Evolutionary conservation across 2,888 invertebrate genomes (phyloP), one percentile per base, ranked within the genome.

Genomic region (Catonia carolina): DNA sequence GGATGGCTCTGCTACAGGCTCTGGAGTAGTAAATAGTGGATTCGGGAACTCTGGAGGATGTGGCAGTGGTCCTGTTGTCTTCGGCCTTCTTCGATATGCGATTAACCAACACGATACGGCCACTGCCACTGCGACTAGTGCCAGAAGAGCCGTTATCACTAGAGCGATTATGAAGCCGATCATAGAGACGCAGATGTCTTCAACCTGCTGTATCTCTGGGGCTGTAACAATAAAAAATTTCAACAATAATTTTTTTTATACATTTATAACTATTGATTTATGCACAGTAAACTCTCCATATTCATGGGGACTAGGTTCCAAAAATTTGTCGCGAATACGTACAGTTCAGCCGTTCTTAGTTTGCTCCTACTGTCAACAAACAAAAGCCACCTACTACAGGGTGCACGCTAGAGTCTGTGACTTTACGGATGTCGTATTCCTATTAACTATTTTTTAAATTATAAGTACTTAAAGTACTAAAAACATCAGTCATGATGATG

Each of bases 11-110:
- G 86, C 84, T 70, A 86, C 81, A 60, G 86, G 85, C 72, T 88
- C 87, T 56, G 84, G 83, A 64, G 86, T 86, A 62, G 89, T 84
- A 77, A 93, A 93, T 70, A 94, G 79, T 66, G 94, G 93, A 75
- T 94, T 94, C 59, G 94, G 94, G 77, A 94, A 93, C 76, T 94
- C 93, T 63, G 93, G 89, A 65, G 94, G 94, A 78, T 94, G 94
- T 64, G 94, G 93, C 68, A 94, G 78, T 47, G 94, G 94, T 37
- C 93, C 93, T 62, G 89, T 83, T 52, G 88, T 82, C 69, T 90
- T 90, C 53, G 92, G 89, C 69, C 89, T 82, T 67, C 92, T 82
- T 65, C 93, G 77, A 77, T 93, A 93, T 66, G 94, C 94, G 83
- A 94, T 89, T 63, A 94, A 79, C 94, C 94, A 95, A 74, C 94